phyloP scores from a whole-genome alignment of 2,113 vertebrate species.

The Cardinalis cardinalis region DNA sequence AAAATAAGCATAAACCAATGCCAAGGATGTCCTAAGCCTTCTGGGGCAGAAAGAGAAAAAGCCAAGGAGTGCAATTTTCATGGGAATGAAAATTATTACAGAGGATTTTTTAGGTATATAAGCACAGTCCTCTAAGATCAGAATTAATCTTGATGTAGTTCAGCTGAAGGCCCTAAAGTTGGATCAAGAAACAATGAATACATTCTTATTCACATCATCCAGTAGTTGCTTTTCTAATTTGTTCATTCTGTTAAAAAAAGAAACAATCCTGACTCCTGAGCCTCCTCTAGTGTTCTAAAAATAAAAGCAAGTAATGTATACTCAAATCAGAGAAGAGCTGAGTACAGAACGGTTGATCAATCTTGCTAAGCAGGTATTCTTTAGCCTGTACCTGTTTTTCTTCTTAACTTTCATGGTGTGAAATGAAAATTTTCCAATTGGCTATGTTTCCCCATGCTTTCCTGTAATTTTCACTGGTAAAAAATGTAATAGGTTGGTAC shows the following conservation, averaged over 20 bases:
- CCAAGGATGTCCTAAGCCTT: not conserved
- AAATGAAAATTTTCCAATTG: not conserved
- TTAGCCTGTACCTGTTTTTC: not conserved
- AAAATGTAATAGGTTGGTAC: not conserved
- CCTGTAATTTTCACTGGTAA: not conserved
- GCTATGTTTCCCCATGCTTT: not conserved
- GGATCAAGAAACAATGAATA: not conserved
- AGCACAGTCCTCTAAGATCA: not conserved
- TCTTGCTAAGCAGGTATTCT: not conserved
- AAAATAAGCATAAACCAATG: not conserved
- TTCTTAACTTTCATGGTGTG: not conserved
- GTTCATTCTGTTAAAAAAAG: not conserved
- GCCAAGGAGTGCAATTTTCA: not conserved
- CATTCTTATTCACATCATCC: not conserved
- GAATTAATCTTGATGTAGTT: not conserved
- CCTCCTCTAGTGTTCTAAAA: slow-evolving; percentile 42
- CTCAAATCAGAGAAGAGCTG: not conserved
- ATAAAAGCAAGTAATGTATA: not conserved
- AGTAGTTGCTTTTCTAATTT: not conserved
- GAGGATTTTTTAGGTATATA: not conserved
- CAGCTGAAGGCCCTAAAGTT: not conserved
- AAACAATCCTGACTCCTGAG: slow-evolving; percentile 20
- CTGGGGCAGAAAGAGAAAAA: not conserved
- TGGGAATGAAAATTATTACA: not conserved
- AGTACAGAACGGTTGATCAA: not conserved